Evolutionary conservation across 2,797 vertebrate species (phyloP).

Genomic region (Sebastes minor): DNA sequence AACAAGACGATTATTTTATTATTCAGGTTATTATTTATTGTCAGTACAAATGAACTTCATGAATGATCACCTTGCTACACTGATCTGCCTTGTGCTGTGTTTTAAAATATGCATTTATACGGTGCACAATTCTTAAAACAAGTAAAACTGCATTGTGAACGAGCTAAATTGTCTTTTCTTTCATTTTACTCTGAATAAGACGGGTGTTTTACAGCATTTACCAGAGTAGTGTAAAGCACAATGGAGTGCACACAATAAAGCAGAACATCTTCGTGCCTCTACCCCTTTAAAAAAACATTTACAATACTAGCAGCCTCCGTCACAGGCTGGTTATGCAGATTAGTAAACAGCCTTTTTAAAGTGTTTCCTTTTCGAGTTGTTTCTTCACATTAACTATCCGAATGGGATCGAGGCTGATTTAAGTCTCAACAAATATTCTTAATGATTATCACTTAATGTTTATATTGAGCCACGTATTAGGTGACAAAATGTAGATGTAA

Average conservation of each 20-base stretch:
- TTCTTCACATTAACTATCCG: not conserved
- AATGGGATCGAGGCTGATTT: too few relatives aligned
- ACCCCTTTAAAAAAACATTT: constrained; percentile 28
- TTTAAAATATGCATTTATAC: too few relatives aligned
- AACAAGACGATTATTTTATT: not conserved
- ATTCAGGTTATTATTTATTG: too few relatives aligned
- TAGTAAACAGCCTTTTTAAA: not conserved
- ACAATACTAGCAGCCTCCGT: not conserved
- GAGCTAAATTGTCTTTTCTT: too few relatives aligned
- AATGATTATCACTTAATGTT: not conserved
- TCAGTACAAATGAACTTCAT: not conserved
- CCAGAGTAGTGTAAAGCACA: not conserved
- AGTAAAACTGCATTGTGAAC: too few relatives aligned
- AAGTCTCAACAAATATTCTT: too few relatives aligned
- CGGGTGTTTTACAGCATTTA: not conserved
- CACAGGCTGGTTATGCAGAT: not conserved
- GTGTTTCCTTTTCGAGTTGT: not conserved
- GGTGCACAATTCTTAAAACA: too few relatives aligned
- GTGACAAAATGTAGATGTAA: not conserved
- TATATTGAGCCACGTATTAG: not conserved
- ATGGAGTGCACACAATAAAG: constrained; percentile 1
- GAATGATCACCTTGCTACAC: not conserved
- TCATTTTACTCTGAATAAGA: not conserved
- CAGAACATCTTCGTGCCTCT: constrained; percentile 9
- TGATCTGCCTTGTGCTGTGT: too few relatives aligned